Conservation (phyloP, 2,888 invertebrate genomes). For the Hymenopus coronatus region DNA sequence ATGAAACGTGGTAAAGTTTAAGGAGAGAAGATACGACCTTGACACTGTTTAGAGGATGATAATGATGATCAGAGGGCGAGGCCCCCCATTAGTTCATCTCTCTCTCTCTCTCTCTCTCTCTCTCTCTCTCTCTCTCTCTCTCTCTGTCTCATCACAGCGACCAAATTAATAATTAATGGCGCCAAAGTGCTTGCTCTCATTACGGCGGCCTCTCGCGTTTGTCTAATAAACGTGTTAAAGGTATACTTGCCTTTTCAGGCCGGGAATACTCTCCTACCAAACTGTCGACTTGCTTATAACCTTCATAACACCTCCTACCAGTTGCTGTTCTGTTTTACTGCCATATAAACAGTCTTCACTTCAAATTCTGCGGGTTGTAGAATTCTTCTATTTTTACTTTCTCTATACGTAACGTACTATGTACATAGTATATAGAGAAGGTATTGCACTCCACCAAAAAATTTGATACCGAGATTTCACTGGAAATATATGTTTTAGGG, state of each 20-base stretch:
- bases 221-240: not conserved
- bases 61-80: not conserved
- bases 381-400: too few species aligned
- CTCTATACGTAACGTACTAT: too few species aligned
- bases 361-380: too few species aligned
- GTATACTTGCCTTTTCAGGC: not conserved
- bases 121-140: too few species aligned
- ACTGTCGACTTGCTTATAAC: not conserved
- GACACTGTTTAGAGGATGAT: not conserved
- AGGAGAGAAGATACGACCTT: not conserved
- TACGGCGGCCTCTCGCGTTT: not conserved
- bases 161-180: not conserved
- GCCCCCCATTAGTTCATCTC: not conserved
- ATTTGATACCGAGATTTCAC: too few species aligned
- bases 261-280: not conserved
- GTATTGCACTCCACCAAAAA: too few species aligned
- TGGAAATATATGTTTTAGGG: too few species aligned
- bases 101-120: not conserved
- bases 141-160: not conserved
- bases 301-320: too few species aligned
- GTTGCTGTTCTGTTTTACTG: too few species aligned
- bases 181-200: not conserved
- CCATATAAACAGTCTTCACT: too few species aligned
- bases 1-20: not conserved
- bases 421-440: too few species aligned